Base-by-base conservation (phyloP, 2,113 vertebrate genomes). In the Sturnira hondurensis region DNA sequence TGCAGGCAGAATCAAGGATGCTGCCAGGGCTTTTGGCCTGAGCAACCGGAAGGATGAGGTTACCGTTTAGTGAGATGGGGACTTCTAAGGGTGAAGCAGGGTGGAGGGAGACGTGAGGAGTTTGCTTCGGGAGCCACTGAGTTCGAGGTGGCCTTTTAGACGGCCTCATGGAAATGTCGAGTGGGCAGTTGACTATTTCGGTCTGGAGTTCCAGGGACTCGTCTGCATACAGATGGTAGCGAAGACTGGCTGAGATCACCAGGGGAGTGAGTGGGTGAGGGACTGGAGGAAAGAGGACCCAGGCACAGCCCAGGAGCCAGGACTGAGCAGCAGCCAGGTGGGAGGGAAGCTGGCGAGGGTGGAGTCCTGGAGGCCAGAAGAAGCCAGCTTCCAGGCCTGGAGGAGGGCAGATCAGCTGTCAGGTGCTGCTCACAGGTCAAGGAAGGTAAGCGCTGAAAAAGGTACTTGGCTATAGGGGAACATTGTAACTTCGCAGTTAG, bases 381-480 rank as follows among this genome's bases (percentile, higher is more conserved):
- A 16, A 38, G 78, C 5, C 41, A 45, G 67, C 13, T 17, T 36
- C 31, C 12, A 0, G 26, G 58, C 14, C 67, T 26, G 47, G 47
- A 33, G 83, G 11, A 28, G 31, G 68, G 10, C 0, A 0, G 16
- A 2, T 24, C 16, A 16, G 47, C 2, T 0, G 1, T 73, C 24
- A 11, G 22, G 3, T 22, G 19, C 67, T 7, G 5, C 61, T 41
- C 12, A 1, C 6, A 10, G 52, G 45, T 20, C 50, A 26, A 4
- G 8, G 38, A 13, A 38, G 70, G 50, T 65, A 41, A 83, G 68
- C 38, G 0, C 36, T 1, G 17, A 38, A 19, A 19, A 15, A 11
- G 58, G 38, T 43, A 10, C 31, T 33, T 36, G 26, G 82, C 81
- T 61, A 5, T 52, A 17, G 38, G 76, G 77, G 41, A 33, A 78